Conservation (phyloP, 2,797 vertebrate species). For the Muraenolepis orangiensis region DNA sequence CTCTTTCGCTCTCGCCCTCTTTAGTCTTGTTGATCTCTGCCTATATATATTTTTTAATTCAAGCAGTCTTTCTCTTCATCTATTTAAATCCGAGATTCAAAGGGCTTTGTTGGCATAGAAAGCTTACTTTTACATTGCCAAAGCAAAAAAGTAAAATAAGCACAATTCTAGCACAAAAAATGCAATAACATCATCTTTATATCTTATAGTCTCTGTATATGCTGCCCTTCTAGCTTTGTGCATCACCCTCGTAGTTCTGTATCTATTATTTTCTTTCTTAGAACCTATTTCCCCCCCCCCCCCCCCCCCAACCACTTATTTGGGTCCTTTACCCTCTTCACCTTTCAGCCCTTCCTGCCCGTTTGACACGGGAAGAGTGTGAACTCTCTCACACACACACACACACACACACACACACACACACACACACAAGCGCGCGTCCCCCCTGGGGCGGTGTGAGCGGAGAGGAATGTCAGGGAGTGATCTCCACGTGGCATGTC, state of each 20-base stretch:
- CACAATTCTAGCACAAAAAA: not conserved
- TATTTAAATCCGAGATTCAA: not conserved
- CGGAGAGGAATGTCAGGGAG: constrained; percentile 41
- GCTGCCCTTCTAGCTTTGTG: not conserved
- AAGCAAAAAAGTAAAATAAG: not conserved
- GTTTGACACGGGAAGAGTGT: constrained; percentile 6
- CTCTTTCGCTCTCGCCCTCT: too few relatives aligned
- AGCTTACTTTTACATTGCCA: not conserved
- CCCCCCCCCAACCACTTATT: not conserved
- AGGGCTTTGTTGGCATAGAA: not conserved
- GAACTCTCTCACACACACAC: not conserved
- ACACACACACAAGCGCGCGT: not conserved
- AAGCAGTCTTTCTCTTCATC: not conserved
- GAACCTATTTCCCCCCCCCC: not conserved
- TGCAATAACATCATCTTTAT: not conserved
- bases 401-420: not conserved
- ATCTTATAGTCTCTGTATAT: not conserved
- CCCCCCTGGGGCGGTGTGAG: constrained; percentile 27
- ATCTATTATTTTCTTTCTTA: not conserved
- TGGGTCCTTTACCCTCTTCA: not conserved
- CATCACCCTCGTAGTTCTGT: not conserved
- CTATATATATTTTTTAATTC: too few relatives aligned
- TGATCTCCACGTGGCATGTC: constrained; percentile 42
- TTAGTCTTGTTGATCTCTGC: too few relatives aligned
- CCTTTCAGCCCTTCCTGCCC: constrained; percentile 15